These are phyloP conservation scores for Australoheros scitulus DNA, from an alignment of 2,113 vertebrate species.

Conservation along the genomic window DNA sequence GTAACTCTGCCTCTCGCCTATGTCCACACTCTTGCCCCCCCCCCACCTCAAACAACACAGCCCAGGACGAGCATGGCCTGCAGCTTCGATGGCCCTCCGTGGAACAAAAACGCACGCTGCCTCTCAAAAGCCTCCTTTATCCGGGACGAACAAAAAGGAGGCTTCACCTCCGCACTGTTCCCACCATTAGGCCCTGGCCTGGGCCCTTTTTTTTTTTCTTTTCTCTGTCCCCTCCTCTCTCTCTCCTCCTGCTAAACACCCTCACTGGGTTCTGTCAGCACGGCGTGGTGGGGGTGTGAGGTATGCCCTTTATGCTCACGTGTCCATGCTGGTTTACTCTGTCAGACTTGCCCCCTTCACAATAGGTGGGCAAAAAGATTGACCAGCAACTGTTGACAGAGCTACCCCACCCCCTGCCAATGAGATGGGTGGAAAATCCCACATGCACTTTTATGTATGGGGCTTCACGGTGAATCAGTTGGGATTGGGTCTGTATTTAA, in stretches of 20 bases:
- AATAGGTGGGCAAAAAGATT: constrained; percentile 70
- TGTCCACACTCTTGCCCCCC: constrained; percentile 61
- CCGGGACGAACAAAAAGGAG: constrained; percentile 67
- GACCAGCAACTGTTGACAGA: constrained; percentile 71
- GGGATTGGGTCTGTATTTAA: background rate
- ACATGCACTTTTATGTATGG: constrained; percentile 68
- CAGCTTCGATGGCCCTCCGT: constrained; percentile 67
- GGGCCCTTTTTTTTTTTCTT: constrained; percentile 32
- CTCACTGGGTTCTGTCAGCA: constrained; percentile 50
- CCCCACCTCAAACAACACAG: constrained; percentile 42
- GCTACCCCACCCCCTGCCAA: constrained; percentile 23
- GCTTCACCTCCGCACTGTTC: constrained; percentile 75
- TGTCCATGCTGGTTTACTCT: constrained; percentile 69
- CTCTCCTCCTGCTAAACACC: constrained; percentile 38
- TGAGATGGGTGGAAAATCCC: constrained; percentile 58
- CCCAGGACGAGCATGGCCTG: constrained; percentile 72
- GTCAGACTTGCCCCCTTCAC: constrained; percentile 53
- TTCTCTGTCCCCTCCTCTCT: constrained; percentile 20
- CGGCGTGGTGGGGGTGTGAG: constrained; percentile 56
- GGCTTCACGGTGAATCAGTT: background rate
- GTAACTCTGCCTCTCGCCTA: constrained; percentile 75
- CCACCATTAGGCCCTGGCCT: constrained; percentile 70
- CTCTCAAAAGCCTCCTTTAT: constrained; percentile 79
- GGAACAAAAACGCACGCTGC: constrained; percentile 72
- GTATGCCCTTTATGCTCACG: constrained; percentile 72